These are phyloP conservation scores for Gerris lacustris DNA, from an alignment of 2,888 invertebrate species.

Conservation along the genomic window DNA sequence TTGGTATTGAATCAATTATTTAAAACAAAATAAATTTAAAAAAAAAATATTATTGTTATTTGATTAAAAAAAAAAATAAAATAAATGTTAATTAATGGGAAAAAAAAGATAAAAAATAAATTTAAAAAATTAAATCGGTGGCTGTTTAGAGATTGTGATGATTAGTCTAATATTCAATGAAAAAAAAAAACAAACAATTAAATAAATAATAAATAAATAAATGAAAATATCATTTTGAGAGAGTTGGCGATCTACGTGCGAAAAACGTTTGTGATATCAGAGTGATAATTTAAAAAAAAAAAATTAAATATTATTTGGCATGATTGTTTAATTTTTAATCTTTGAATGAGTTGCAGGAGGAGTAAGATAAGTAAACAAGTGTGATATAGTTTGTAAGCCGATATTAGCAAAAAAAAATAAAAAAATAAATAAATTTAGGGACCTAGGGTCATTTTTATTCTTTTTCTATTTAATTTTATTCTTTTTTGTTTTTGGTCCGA, in stretches of 20 bases:
- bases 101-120: background rate
- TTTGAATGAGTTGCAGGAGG: background rate
- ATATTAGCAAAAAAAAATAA: background rate
- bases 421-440: too few relatives aligned
- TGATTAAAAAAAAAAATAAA: background rate
- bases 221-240: background rate
- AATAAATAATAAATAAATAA: background rate
- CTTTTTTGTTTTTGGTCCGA: too few relatives aligned
- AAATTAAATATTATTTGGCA: background rate
- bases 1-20: slow-evolving; percentile 18
- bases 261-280: background rate
- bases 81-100: background rate
- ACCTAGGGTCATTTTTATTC: too few relatives aligned
- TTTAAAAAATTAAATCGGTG: background rate
- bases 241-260: background rate
- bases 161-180: background rate
- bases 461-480: too few relatives aligned
- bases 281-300: background rate
- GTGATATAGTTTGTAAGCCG: background rate
- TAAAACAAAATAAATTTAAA: background rate
- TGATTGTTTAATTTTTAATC: background rate
- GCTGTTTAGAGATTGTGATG: background rate
- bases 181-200: background rate
- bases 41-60: background rate
- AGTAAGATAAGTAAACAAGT: background rate